Evolutionary conservation across 2,888 invertebrate genomes (phyloP), one percentile per base, ranked within the genome.

Genomic region (Apodemia mormo): DNA sequence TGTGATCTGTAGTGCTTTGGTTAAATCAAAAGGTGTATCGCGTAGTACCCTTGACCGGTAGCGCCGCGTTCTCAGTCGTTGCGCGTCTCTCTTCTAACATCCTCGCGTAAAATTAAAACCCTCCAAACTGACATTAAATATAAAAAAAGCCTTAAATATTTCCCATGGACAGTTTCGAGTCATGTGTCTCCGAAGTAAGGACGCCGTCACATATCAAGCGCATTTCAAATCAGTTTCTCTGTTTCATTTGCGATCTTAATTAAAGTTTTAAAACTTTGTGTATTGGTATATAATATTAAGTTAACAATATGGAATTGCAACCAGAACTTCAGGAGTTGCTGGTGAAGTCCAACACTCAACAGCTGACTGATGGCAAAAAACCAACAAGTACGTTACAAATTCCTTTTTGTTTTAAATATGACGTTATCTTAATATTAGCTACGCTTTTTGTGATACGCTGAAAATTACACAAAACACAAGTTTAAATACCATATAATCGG

Each of bases 321-420:
- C 85, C 90, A 43, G 92, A 93, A 83, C 82, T 92, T 76, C 86
- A 93, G 79, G 92, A 90, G 76, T 78, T 93, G 73, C 83, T 93
- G 70, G 89, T 89, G 77, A 91, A 89, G 76, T 87, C 89, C 33
- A 82, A 70, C 76, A 78, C 83, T 67, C 81, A 83, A 69, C 81
- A 86, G 64, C 72, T 85, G 43, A 76, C 78, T 14, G 85, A 84
- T 67, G 84, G 76, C 69, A 80, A 78, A 76, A 88, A 85, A 79
- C 82, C 82, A 74, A 86, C 88, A 88, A 86, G 92, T 92, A 90
- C 76, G 92, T 89, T 71, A 70, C 68, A 76, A 75, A 77, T 82
- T 81, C 76, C 70, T 76, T 79, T 22, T 80, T 82, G 61, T 61
- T n/a, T 58, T 7, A 33, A 33, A 61, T 14, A 61, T 75, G 76